Percentiles rank a stretch among this genome's conserved stretches.
Conservation (phyloP, 2,888 invertebrate genomes). For the Cryptophagus acutangulus region DNA sequence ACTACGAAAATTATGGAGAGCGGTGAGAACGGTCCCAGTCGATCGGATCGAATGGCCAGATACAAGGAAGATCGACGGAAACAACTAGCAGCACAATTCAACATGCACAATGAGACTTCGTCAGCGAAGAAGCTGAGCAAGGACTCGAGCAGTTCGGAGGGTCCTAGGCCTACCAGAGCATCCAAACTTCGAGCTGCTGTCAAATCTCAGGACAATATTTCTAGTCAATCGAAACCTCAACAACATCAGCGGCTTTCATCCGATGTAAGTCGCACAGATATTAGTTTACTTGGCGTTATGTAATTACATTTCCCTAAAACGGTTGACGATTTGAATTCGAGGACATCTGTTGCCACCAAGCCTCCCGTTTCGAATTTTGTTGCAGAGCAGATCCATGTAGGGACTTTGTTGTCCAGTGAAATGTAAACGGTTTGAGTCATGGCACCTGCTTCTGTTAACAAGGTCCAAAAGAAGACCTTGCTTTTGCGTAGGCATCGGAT, state of each 20-base stretch:
- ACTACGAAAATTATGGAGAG: background rate
- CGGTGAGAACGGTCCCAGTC: slow-evolving; percentile 47
- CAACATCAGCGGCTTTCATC: slow-evolving; percentile 25
- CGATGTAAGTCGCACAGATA: slow-evolving; percentile 2
- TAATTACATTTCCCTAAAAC: too few relatives aligned
- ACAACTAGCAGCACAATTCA: slow-evolving; percentile 59
- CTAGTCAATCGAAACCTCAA: slow-evolving; percentile 30
- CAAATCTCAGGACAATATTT: slow-evolving; percentile 26
- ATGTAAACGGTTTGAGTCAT: too few relatives aligned
- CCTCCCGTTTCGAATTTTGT: too few relatives aligned
- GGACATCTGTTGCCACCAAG: too few relatives aligned
- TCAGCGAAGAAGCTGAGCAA: slow-evolving; percentile 43
- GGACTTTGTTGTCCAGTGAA: too few relatives aligned
- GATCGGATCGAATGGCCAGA: slow-evolving; percentile 61
- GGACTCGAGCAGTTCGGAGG: slow-evolving; percentile 36
- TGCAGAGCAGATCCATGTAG: too few relatives aligned
- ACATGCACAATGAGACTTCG: slow-evolving; percentile 2
- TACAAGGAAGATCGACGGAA: slow-evolving; percentile 70
- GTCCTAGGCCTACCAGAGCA: slow-evolving; percentile 61
- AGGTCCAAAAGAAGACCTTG: too few relatives aligned
- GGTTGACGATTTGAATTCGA: too few relatives aligned
- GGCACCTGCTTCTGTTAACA: too few relatives aligned
- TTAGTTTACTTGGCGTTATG: too few relatives aligned
- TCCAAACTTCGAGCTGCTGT: slow-evolving; percentile 65
- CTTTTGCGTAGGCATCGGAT: too few relatives aligned